These are phyloP conservation scores for Zaprionus tsacasi DNA, from an alignment of 1,140 invertebrate species.

Conservation along the genomic window DNA sequence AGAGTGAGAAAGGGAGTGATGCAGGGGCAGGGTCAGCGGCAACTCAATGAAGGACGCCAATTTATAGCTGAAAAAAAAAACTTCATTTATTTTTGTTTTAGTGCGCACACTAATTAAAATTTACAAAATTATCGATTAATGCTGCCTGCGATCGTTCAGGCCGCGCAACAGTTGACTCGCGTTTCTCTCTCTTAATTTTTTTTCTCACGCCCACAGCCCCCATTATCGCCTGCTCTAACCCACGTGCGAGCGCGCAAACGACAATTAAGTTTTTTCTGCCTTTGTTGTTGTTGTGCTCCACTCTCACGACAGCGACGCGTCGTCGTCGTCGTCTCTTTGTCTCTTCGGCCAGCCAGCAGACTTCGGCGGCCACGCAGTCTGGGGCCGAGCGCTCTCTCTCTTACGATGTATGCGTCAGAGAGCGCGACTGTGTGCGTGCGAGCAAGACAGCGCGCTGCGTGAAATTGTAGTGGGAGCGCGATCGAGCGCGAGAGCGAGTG, in stretches of 20 bases:
- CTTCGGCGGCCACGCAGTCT: conserved; percentile 46
- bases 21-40: conserved; percentile 18
- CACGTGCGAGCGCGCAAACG: conserved; percentile 48
- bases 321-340: conserved; percentile 38
- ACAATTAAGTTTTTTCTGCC: conserved; percentile 3
- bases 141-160: conserved; percentile 28
- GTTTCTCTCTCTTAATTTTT: neutral
- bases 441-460: conserved; percentile 24
- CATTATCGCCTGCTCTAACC: conserved; percentile 14
- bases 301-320: conserved; percentile 7
- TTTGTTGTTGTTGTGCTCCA: neutral
- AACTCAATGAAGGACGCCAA: conserved; percentile 83
- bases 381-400: conserved; percentile 1
- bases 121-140: conserved; percentile 51
- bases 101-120: conserved; percentile 71
- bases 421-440: conserved; percentile 5
- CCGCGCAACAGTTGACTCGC: conserved; percentile 21
- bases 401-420: neutral
- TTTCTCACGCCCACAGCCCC: conserved; percentile 56
- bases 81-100: conserved; percentile 25
- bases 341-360: neutral
- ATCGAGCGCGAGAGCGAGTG: conserved; percentile 14
- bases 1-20: neutral
- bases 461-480: conserved; percentile 1
- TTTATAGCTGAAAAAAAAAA: conserved; percentile 71